Percentiles rank a stretch among this genome's conserved stretches.
These are phyloP conservation scores for Drymodes brunneopygia DNA, from an alignment of 2,113 vertebrate genomes.

Conservation along the genomic window DNA sequence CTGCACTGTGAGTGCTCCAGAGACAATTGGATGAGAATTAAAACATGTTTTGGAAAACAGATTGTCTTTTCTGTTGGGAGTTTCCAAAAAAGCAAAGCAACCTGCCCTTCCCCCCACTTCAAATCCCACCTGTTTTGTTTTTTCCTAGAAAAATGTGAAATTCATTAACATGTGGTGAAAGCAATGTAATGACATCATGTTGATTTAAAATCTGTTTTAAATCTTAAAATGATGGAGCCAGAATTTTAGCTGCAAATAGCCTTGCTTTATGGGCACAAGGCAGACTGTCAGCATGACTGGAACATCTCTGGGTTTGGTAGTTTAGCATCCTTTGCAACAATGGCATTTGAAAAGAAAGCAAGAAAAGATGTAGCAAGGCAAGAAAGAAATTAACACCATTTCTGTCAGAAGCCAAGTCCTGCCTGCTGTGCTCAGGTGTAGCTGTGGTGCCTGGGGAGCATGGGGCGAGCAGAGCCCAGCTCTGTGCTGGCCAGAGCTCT, in stretches of 20 bases:
- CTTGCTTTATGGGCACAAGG: not conserved
- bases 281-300: not conserved
- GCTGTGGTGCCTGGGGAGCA: not conserved
- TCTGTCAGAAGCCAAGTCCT: not conserved
- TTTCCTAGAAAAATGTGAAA: slow-evolving; percentile 50
- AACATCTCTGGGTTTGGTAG: not conserved
- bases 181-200: slow-evolving; percentile 18
- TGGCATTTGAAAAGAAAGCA: not conserved
- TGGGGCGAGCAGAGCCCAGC: not conserved
- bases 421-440: not conserved
- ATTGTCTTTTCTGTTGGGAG: not conserved
- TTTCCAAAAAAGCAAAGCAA: slow-evolving; percentile 13
- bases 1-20: not conserved
- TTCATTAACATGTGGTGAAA: slow-evolving; percentile 59
- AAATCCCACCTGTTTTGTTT: slow-evolving; percentile 49
- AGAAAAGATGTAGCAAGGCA: not conserved
- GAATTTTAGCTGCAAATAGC: slow-evolving; percentile 4
- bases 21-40: not conserved
- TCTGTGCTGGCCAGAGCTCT: not conserved
- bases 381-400: not conserved
- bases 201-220: slow-evolving; percentile 62
- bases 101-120: not conserved
- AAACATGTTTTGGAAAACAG: not conserved
- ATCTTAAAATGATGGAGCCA: slow-evolving; percentile 13
- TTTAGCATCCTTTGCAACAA: not conserved